Conservation (phyloP, 2,113 vertebrate genomes). For the Cyanistes caeruleus region DNA sequence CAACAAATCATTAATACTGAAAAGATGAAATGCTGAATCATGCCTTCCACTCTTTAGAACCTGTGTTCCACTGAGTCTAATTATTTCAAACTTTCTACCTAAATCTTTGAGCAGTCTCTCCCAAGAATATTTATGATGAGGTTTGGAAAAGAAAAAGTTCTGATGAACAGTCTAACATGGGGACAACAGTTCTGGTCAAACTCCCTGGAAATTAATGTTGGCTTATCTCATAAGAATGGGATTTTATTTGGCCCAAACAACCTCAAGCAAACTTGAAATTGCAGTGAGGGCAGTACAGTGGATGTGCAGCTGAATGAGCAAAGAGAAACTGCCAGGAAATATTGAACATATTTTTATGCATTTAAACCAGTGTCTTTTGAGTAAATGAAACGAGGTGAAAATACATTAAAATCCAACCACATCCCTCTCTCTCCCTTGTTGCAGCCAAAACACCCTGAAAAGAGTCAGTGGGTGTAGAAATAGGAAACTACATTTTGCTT, state of each 20-base stretch:
- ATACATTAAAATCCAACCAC: background rate
- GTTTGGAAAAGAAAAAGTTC: background rate
- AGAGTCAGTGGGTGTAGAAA: background rate
- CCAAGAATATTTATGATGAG: background rate
- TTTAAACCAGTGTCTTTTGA: background rate
- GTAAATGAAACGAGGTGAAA: background rate
- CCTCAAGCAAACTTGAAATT: background rate
- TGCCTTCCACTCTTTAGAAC: background rate
- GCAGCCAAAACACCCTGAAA: background rate
- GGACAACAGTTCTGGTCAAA: background rate
- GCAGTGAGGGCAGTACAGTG: background rate
- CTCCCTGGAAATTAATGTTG: background rate
- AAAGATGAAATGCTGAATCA: constrained; percentile 45
- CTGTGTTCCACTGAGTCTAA: constrained; percentile 8
- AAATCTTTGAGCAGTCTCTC: background rate
- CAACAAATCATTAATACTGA: background rate
- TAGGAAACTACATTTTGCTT: background rate
- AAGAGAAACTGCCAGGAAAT: background rate
- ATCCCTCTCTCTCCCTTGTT: background rate
- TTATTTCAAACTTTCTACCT: constrained; percentile 21
- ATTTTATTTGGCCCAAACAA: background rate
- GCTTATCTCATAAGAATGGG: background rate
- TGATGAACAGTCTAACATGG: background rate
- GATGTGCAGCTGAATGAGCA: background rate
- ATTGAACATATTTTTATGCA: background rate